Conservation (phyloP, 2,888 invertebrate species). For the Thecocarcelia acutangulata region DNA sequence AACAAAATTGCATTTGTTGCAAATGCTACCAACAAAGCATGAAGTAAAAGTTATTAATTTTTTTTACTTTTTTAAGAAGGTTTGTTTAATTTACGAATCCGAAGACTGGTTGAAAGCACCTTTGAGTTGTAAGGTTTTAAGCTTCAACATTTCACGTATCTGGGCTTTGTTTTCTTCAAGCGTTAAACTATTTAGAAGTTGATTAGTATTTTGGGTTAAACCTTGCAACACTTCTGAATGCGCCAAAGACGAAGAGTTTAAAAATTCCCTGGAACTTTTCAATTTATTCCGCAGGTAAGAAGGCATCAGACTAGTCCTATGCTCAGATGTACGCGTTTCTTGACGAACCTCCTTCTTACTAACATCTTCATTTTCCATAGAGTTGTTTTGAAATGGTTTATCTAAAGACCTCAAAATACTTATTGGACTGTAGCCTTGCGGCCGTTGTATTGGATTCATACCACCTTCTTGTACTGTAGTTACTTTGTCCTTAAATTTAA, state of each 20-base stretch:
- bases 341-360: background rate
- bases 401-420: conserved; percentile 61
- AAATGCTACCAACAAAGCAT: no score
- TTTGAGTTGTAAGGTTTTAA: conserved; percentile 74
- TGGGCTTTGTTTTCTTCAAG: conserved; percentile 74
- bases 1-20: no score
- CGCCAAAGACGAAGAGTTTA: conserved; percentile 67
- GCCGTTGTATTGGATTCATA: conserved; percentile 56
- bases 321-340: background rate
- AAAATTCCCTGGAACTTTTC: conserved; percentile 55
- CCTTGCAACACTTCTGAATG: conserved; percentile 70
- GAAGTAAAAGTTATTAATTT: no score
- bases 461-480: conserved; percentile 71
- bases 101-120: conserved; percentile 72
- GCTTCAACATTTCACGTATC: conserved; percentile 72
- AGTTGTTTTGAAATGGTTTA: background rate
- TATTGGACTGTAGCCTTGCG: conserved; percentile 54
- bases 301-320: conserved; percentile 12
- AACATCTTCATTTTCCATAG: background rate
- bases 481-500: conserved; percentile 74
- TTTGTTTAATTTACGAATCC: conserved; percentile 57
- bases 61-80: no score
- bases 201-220: conserved; percentile 71
- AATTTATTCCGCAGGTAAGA: conserved; percentile 35
- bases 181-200: conserved; percentile 72